Percentiles rank a stretch among this genome's conserved stretches.
These are phyloP conservation scores for Philereme vetulata DNA, from an alignment of 2,888 invertebrate genomes.

Conservation along the genomic window DNA sequence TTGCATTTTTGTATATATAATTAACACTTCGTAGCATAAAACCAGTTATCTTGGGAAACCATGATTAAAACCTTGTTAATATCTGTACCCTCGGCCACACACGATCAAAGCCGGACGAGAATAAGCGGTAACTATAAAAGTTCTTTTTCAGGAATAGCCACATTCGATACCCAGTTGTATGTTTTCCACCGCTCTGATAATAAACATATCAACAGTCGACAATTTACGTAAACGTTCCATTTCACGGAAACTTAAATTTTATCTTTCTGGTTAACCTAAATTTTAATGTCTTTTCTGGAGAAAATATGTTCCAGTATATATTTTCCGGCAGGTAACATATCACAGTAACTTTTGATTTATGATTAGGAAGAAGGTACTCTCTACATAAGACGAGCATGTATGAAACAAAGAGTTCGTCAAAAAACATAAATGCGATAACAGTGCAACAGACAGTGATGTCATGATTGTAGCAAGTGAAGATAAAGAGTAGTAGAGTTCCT, in stretches of 20 bases:
- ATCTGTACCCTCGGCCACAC: constrained; percentile 65
- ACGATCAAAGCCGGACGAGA: constrained; percentile 65
- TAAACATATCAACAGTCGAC: constrained; percentile 74
- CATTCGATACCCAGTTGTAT: constrained; percentile 61
- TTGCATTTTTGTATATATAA: too few species aligned
- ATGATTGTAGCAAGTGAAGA: too few species aligned
- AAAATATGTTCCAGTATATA: constrained; percentile 13
- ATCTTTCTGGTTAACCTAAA: constrained; percentile 38
- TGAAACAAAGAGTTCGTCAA: too few species aligned
- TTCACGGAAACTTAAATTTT: constrained; percentile 62
- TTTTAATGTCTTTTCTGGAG: constrained; percentile 21
- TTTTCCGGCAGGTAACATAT: constrained; percentile 27
- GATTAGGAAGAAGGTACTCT: too few species aligned
- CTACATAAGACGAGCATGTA: too few species aligned
- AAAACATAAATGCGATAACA: too few species aligned
- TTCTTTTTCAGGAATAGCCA: constrained; percentile 67
- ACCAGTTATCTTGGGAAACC: background rate
- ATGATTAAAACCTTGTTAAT: constrained; percentile 46
- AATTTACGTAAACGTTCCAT: constrained; percentile 60
- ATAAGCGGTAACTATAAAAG: constrained; percentile 67
- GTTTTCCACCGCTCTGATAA: constrained; percentile 67
- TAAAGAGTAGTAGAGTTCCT: too few species aligned
- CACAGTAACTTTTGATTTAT: background rate
- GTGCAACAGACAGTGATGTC: too few species aligned
- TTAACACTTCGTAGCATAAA: too few species aligned